Base-by-base conservation (phyloP, 2,113 vertebrate species). In the Echinops telfairi region DNA sequence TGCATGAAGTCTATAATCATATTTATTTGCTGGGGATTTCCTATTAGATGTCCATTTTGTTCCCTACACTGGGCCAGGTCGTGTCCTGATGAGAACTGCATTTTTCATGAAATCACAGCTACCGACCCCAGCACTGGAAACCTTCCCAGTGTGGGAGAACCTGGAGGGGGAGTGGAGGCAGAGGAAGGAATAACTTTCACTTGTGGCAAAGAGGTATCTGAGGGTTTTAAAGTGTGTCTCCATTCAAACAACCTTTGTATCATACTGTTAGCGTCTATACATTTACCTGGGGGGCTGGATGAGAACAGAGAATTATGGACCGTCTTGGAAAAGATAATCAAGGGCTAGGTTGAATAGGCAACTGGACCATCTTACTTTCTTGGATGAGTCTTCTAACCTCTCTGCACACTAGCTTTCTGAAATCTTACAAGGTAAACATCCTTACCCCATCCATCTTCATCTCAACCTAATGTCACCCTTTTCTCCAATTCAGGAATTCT, bases 401-500 rank as follows among this genome's bases (percentile, higher is more conserved):
- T 60, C 33, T 68, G 17, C 1, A 86, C 2, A 40, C 19, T 71
- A 89, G 16, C 79, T 83, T 57, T 31, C 94, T 73, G 27, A 91
- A 91, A 58, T 79, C 23, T 89, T 20, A 57, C 27, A 60, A 93
- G 38, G 15, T 53, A 4, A 20, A 73, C 1, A n/a, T 3, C 7
- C 40, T 53, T 9, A 53, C 47, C 38, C 31, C 60, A 62, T 62
- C 60, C 25, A 22, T 57, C 57, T 91, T 88, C 31, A 64, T 20
- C 33, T 87, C 60, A 88, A 83, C 33, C 81, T 22, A 31, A 2
- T 66, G 53, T 11, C 33, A 70, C 5, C 20, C 31, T 47, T 40
- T 83, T 93, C 80, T 90, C 76, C 14, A 90, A 77, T 40, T 85
- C 25, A 89, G 81, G 20, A 91, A 33, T 53, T 12, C 53, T 70